Evolutionary conservation across 2,888 invertebrate genomes (phyloP).

Genomic region (Eurytoma adleriae): DNA sequence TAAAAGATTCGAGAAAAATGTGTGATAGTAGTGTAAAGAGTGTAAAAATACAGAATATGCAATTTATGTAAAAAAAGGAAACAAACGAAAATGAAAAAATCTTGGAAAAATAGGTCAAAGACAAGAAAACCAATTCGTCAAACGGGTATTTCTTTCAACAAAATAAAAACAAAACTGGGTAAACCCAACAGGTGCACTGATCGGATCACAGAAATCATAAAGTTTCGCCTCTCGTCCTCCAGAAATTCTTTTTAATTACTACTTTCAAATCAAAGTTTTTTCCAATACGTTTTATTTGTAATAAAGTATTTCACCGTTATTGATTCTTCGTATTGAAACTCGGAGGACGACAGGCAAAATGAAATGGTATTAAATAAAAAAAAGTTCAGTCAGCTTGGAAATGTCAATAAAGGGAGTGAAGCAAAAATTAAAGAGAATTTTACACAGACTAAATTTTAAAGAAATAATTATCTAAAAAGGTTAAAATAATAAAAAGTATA

Average conservation of each 20-base stretch:
- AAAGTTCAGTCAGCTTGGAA: neutral
- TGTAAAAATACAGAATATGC: constrained; percentile 16
- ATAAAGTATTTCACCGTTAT: constrained; percentile 26
- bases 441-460: too few species aligned
- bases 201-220: constrained; percentile 61
- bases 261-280: constrained; percentile 4
- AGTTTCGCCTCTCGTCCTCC: constrained; percentile 21
- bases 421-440: neutral
- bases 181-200: constrained; percentile 74
- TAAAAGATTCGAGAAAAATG: neutral
- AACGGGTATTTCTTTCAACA: constrained; percentile 27
- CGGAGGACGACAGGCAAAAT: constrained; percentile 53
- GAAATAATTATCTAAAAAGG: neutral
- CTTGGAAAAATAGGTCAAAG: constrained; percentile 62
- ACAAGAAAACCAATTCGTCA: constrained; percentile 59
- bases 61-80: constrained; percentile 21
- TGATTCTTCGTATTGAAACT: constrained; percentile 53
- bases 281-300: neutral
- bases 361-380: constrained; percentile 49
- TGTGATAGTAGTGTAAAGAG: constrained; percentile 36
- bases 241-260: constrained; percentile 14
- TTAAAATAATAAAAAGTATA: constrained; percentile 6
- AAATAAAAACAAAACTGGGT: constrained; percentile 58
- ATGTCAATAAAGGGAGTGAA: neutral
- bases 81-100: constrained; percentile 40